Conservation (phyloP, 2,888 invertebrate genomes). For the Lumbricus terrestris region DNA sequence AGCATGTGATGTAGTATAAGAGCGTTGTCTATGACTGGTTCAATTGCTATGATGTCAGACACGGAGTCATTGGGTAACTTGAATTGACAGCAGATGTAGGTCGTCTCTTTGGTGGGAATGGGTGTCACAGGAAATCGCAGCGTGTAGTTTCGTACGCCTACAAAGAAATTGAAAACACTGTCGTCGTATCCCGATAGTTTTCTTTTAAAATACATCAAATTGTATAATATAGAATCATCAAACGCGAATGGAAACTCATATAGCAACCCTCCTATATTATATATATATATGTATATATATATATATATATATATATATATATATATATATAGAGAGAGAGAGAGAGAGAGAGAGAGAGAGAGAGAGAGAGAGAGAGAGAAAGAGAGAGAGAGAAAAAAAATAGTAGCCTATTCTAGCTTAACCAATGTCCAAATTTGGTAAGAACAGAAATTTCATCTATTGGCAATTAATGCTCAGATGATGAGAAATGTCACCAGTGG, state of each 20-base stretch:
- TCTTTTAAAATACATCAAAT: too few species aligned
- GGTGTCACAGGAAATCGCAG: conserved; percentile 16
- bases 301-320: too few species aligned
- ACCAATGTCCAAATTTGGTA: too few species aligned
- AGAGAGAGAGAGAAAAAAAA: too few species aligned
- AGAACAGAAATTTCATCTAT: too few species aligned
- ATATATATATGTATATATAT: too few species aligned
- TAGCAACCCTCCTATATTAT: background rate
- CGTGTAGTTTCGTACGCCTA: conserved; percentile 19
- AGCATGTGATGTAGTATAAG: conserved; percentile 33
- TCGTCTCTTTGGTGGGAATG: conserved; percentile 32
- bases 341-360: too few species aligned
- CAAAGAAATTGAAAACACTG: background rate
- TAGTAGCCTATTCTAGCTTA: background rate
- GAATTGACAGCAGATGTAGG: conserved; percentile 33
- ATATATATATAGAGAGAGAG: too few species aligned
- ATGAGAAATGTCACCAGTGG: too few species aligned
- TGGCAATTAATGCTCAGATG: too few species aligned
- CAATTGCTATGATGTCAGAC: conserved; percentile 30
- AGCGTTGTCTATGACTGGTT: conserved; percentile 32
- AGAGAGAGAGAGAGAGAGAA: too few species aligned
- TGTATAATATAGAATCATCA: background rate
- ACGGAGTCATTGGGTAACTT: conserved; percentile 27
- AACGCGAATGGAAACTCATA: too few species aligned
- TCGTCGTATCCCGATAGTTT: background rate